phyloP scores from a whole-genome alignment of 2,888 invertebrate genomes.

The Eupithecia abbreviata region DNA sequence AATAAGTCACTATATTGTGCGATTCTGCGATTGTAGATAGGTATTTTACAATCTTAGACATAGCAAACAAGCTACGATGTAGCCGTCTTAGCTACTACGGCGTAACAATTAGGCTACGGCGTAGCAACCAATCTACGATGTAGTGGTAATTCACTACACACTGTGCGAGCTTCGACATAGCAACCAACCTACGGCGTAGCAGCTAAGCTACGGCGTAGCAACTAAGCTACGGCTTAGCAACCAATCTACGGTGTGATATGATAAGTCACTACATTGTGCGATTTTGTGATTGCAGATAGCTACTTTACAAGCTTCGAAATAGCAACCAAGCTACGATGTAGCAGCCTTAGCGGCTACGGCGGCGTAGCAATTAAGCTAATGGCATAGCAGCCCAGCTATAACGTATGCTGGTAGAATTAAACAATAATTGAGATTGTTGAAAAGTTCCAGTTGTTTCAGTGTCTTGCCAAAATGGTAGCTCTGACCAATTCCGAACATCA shows the following conservation, averaged over 20 bases:
- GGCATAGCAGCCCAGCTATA: neutral
- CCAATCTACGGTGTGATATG: neutral
- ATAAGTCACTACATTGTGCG: no score
- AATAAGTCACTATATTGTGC: no score
- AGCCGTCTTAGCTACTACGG: no score
- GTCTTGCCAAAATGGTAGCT: conserved; percentile 11
- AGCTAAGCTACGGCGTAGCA: neutral
- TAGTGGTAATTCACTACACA: no score
- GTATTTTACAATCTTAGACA: no score
- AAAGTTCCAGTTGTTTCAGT: conserved; percentile 2
- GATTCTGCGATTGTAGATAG: no score
- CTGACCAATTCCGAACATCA: conserved; percentile 13
- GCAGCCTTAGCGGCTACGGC: neutral
- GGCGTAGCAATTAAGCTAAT: neutral
- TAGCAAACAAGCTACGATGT: neutral
- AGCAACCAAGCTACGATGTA: neutral
- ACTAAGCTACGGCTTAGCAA: neutral
- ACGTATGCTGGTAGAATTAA: neutral
- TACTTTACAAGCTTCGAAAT: neutral
- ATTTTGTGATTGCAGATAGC: neutral
- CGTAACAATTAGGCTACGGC: neutral
- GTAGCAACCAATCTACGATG: neutral
- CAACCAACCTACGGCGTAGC: neutral
- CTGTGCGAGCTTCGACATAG: no score
- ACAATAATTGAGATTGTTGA: conserved; percentile 1